Conservation (phyloP, 2,113 vertebrate genomes). For the Sminthopsis crassicaudata region DNA sequence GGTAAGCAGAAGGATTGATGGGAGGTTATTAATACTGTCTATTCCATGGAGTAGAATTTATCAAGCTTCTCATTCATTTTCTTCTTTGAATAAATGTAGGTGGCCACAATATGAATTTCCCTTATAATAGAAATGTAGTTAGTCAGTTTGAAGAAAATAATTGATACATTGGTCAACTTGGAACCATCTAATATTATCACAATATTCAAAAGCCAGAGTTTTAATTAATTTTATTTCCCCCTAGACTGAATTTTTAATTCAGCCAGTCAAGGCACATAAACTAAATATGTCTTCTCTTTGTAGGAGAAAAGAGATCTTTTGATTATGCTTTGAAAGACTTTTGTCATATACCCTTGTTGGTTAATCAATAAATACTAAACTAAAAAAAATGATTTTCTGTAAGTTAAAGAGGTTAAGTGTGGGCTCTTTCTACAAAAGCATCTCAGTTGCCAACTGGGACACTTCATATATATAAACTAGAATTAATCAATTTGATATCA, state of each 20-base stretch:
- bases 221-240: not conserved
- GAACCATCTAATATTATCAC: not conserved
- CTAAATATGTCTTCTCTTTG: not conserved
- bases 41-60: not conserved
- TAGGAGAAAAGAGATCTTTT: not conserved
- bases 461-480: not conserved
- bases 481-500: too few species aligned
- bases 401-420: not conserved
- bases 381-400: not conserved
- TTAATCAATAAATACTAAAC: not conserved
- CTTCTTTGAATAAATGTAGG: not conserved
- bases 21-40: not conserved
- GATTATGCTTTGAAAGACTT: not conserved
- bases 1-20: not conserved
- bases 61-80: not conserved
- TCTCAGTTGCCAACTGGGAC: not conserved
- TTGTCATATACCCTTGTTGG: not conserved
- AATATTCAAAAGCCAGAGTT: not conserved
- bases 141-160: not conserved
- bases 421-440: not conserved
- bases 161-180: not conserved
- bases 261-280: not conserved
- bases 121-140: not conserved
- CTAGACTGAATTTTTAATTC: not conserved
- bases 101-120: not conserved